phyloP scores from a whole-genome alignment of 2,797 vertebrate species.

The Bufotes viridis region DNA sequence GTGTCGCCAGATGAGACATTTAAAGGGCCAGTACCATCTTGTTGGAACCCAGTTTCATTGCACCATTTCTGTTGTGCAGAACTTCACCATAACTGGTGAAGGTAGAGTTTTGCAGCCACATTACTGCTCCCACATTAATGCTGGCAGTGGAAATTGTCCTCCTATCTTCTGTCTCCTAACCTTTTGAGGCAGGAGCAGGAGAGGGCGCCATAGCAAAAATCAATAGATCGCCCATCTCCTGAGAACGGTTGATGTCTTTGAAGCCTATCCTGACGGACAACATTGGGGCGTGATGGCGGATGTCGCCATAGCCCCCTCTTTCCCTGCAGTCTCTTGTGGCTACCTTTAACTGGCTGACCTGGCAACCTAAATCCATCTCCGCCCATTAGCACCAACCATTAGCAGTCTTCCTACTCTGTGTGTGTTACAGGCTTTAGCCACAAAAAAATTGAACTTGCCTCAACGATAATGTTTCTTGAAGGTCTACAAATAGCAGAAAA shows the following conservation, averaged over 20 bases:
- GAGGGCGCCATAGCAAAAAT: neutral
- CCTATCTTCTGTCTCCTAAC: too few species aligned
- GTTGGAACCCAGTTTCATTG: neutral
- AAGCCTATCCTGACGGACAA: too few species aligned
- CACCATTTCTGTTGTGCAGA: neutral
- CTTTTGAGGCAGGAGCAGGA: too few species aligned
- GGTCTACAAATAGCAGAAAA: neutral
- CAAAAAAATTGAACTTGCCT: neutral
- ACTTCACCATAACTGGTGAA: neutral
- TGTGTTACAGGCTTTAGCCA: constrained; percentile 21
- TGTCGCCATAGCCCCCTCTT: neutral
- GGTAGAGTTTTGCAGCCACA: neutral
- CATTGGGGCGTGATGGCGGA: neutral
- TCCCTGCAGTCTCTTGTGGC: neutral
- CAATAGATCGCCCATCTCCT: neutral
- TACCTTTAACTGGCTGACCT: neutral
- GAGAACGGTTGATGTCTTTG: neutral
- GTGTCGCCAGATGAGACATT: constrained; percentile 7
- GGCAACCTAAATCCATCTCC: constrained; percentile 15
- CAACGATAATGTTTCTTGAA: neutral
- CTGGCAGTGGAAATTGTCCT: too few species aligned
- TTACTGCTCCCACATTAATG: neutral
- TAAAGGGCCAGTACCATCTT: neutral
- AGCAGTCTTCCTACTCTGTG: neutral
- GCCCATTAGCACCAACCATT: neutral